Conservation (phyloP, 2,888 invertebrate species). For the Watsonalla cultraria region DNA sequence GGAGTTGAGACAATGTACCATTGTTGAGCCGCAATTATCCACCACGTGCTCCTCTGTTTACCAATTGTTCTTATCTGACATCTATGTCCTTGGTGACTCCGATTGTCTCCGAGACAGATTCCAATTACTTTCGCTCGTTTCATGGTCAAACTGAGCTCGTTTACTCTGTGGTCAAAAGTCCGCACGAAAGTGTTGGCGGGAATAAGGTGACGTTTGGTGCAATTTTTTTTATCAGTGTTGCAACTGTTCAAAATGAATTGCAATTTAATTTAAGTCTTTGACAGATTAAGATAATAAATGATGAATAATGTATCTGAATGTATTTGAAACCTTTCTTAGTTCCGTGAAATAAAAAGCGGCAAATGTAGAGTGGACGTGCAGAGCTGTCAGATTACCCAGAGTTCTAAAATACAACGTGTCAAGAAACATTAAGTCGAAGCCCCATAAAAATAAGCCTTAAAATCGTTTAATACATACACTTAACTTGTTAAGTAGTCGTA, state of each 20-base stretch:
- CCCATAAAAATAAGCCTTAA: too few species aligned
- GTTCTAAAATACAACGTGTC: too few species aligned
- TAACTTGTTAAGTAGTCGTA: too few species aligned
- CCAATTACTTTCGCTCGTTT: neutral
- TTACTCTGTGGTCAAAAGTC: neutral
- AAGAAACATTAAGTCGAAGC: too few species aligned
- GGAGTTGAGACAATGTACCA: conserved; percentile 51
- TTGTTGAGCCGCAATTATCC: conserved; percentile 61
- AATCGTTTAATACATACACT: too few species aligned
- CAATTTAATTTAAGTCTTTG: too few species aligned
- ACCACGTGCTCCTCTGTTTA: conserved; percentile 65
- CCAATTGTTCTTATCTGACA: conserved; percentile 52
- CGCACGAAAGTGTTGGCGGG: neutral
- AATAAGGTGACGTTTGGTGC: neutral
- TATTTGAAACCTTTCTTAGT: too few species aligned
- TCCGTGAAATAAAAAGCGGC: too few species aligned
- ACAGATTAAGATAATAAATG: too few species aligned
- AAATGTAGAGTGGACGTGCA: too few species aligned
- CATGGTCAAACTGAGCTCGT: neutral
- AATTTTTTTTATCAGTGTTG: neutral
- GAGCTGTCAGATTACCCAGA: too few species aligned
- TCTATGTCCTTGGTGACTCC: conserved; percentile 47
- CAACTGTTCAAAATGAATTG: neutral
- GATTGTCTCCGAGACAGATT: conserved; percentile 15
- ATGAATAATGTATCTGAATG: too few species aligned